Evolutionary conservation across 2,113 vertebrate species (phyloP), one percentile per base, ranked within the genome.

Genomic region (Probosciger aterrimus): DNA sequence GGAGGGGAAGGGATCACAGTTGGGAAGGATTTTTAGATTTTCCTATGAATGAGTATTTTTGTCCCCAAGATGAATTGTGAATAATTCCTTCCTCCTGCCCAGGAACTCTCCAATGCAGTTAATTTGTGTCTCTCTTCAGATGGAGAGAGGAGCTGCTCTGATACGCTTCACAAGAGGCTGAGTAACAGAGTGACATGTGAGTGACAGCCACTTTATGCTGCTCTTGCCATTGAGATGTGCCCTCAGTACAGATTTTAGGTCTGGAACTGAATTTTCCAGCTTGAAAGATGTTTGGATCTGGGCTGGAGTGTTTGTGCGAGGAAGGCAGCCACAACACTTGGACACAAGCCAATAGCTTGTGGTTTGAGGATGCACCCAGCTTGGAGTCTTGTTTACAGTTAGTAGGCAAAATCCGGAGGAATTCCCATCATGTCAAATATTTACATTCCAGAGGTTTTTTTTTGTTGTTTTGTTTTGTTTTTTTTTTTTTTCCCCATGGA

Each of bases 291-390:
- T 88, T 94, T 94, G 80, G 62, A 64, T 75, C 73, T 93, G 62
- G 23, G 55, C 28, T 95, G 65, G 50, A 90, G 46, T 47, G 59
- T 64, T 84, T 55, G 43, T 78, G 79, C 41, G 30, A 49, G 63
- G 71, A 91, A 84, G 63, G 59, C 85, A 94, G 88, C 85, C 68
- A 86, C 71, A 86, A 46, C 73, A 63, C 90, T 67, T 95, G 94
- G 85, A 83, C 30, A 60, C 7, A 46, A 82, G 90, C 95, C 96
- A 95, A 69, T 18, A 85, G 60, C 53, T 88, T 89, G 94, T 67
- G 81, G 79, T 91, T 88, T 92, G 79, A 96, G 93, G 92, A 77
- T 93, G 92, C 71, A 31, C 95, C 67, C 75, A 95, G 90, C 82
- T 81, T 92, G 75, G 69, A 93, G 68, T 30, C 70, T 88, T 91